These are phyloP conservation scores for Champsocephalus gunnari DNA, from an alignment of 2,797 vertebrate species.

Conservation along the genomic window DNA sequence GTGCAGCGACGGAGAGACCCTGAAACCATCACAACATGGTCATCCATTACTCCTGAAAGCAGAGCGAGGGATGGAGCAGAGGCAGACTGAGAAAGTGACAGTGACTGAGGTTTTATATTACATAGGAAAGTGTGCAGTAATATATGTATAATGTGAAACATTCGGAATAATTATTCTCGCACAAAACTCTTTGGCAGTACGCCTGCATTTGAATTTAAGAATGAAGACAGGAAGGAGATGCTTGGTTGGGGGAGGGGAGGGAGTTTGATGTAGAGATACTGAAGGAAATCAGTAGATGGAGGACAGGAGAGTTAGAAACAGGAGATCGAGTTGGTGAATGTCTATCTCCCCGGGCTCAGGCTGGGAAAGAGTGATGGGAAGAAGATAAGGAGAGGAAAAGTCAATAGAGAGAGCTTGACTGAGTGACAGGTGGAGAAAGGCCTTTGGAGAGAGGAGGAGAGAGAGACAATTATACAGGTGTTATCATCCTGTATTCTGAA, in stretches of 20 bases:
- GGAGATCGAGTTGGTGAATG: conserved; percentile 42
- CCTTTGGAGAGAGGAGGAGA: conserved; percentile 11
- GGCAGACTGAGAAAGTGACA: neutral
- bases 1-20: conserved; percentile 18
- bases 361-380: conserved; percentile 50
- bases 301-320: conserved; percentile 39
- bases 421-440: conserved; percentile 41
- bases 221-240: neutral
- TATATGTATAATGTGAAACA: neutral
- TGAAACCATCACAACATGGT: conserved; percentile 41
- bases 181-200: neutral
- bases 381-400: conserved; percentile 60
- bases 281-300: conserved; percentile 53
- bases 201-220: conserved; percentile 1
- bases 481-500: conserved; percentile 2
- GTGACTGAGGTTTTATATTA: neutral
- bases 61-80: conserved; percentile 3
- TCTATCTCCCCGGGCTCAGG: conserved; percentile 48
- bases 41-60: conserved; percentile 50
- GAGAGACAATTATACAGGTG: neutral
- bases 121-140: neutral
- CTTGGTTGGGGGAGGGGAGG: neutral
- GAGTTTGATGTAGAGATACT: conserved; percentile 20
- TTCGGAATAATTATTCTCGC: neutral
- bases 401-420: conserved; percentile 55